Evolutionary conservation across 2,113 vertebrate genomes (phyloP).

Genomic region (Gymnobelideus leadbeateri): DNA sequence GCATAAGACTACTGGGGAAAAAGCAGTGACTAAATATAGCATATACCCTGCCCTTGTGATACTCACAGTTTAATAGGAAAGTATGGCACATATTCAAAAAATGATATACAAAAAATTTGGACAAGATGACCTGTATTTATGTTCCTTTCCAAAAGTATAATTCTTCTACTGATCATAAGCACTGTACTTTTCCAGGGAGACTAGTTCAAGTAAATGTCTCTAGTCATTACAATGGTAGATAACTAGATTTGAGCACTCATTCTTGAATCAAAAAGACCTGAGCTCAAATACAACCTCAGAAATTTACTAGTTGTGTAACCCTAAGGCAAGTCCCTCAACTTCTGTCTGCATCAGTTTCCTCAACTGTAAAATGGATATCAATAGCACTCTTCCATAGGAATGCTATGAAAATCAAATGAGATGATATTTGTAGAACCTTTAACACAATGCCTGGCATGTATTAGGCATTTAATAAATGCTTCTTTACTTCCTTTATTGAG

Average conservation of each 20-base stretch:
- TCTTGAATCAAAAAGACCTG: background rate
- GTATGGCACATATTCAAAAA: background rate
- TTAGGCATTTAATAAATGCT: background rate
- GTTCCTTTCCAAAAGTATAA: background rate
- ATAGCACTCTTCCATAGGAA: background rate
- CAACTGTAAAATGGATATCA: background rate
- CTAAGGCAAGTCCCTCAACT: background rate
- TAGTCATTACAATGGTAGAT: background rate
- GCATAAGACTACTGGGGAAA: background rate
- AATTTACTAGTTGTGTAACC: background rate
- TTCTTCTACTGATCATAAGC: background rate
- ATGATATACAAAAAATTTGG: background rate
- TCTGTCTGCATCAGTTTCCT: background rate
- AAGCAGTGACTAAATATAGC: background rate
- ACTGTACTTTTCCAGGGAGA: background rate
- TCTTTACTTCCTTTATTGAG: background rate
- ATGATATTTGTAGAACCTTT: background rate
- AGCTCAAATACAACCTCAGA: background rate
- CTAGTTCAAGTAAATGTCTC: background rate
- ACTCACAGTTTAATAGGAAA: background rate
- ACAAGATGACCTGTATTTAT: background rate
- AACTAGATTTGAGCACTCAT: background rate
- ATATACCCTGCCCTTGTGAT: background rate
- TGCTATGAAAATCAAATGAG: background rate
- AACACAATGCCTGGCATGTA: background rate